Percentiles rank a stretch among this genome's conserved stretches.
Evolutionary conservation across 2,113 vertebrate species (phyloP).

Genomic region (Lamprologus tigripictilis): DNA sequence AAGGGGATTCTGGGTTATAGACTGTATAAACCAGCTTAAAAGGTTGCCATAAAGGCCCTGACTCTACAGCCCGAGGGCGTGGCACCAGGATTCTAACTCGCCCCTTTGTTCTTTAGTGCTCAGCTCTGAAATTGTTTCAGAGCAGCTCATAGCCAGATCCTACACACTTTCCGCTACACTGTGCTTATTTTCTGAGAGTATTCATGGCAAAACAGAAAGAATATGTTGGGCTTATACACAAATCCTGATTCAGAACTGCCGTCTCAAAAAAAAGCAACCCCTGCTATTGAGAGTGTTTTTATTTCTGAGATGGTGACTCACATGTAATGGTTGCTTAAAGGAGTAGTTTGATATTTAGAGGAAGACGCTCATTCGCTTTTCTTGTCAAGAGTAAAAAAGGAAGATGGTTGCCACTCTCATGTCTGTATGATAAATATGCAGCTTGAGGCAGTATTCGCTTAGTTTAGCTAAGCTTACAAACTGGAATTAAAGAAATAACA

Average conservation of each 20-base stretch:
- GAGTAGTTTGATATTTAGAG: not conserved
- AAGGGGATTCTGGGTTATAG: constrained; percentile 28
- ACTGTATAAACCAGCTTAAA: constrained; percentile 45
- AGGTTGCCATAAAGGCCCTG: constrained; percentile 28
- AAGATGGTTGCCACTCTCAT: not conserved
- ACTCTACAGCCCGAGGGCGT: constrained; percentile 47
- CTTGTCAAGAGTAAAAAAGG: not conserved
- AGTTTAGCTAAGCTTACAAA: not conserved
- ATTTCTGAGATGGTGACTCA: not conserved
- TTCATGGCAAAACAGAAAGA: not conserved
- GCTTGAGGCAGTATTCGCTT: not conserved
- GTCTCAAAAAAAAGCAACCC: not conserved
- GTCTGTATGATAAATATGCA: not conserved
- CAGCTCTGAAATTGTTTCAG: constrained; percentile 17
- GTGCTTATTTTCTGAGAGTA: not conserved
- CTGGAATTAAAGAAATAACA: not conserved
- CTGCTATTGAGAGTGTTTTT: not conserved
- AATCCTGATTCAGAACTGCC: not conserved
- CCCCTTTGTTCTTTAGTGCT: constrained; percentile 42
- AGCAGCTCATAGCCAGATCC: constrained; percentile 14
- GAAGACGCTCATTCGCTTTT: not conserved
- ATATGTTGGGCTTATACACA: not conserved
- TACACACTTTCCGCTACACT: not conserved
- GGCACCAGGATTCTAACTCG: constrained; percentile 39
- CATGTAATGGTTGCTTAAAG: not conserved